Evolutionary conservation across 2,113 vertebrate genomes (phyloP), one percentile per base, ranked within the genome.

Genomic region (Anhinga rufa): DNA sequence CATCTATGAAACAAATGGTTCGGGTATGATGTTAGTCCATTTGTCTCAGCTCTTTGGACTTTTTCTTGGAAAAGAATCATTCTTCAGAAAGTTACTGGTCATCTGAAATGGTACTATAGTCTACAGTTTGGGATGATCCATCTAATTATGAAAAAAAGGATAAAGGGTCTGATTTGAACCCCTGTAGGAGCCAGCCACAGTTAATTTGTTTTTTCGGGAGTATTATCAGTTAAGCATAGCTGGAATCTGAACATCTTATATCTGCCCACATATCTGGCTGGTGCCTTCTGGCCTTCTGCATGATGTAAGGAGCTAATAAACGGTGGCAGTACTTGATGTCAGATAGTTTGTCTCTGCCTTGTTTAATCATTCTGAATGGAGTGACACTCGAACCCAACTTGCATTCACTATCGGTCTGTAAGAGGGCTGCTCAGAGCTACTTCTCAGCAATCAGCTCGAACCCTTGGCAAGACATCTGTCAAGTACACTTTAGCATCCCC

Each of bases 261-360:
- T 80, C 77, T 95, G 75, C 70, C 81, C 68, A 91, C 46, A 12
- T 62, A 91, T 64, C 77, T 96, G 55, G 75, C 78, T 95, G 80
- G 78, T 94, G 88, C 93, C 87, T 88, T 77, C 83, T 91, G 92
- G 77, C 76, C 74, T 89, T 70, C 85, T 77, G 74, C 10, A 6
- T 89, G 79, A 61, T 89, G 70, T 32, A 82, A 60, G 54, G 70
- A 74, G 52, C 92, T 95, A 97, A 97, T 92, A 97, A 90, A 88
- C 86, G 61, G 49, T 87, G 95, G 95, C 96, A 97, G 86, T 3
- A 2, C 81, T 91, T 95, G 92, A 93, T 86, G 90, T 69, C 92
- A 96, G 86, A 92, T 95, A 94, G 96, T 95, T 97, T 92, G 85
- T 90, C 92, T 96, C 94, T 96, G 93, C 82, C 92, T 95, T 10